Evolutionary conservation across 2,888 invertebrate species (phyloP).

Genomic region (Isoperla grammatica): DNA sequence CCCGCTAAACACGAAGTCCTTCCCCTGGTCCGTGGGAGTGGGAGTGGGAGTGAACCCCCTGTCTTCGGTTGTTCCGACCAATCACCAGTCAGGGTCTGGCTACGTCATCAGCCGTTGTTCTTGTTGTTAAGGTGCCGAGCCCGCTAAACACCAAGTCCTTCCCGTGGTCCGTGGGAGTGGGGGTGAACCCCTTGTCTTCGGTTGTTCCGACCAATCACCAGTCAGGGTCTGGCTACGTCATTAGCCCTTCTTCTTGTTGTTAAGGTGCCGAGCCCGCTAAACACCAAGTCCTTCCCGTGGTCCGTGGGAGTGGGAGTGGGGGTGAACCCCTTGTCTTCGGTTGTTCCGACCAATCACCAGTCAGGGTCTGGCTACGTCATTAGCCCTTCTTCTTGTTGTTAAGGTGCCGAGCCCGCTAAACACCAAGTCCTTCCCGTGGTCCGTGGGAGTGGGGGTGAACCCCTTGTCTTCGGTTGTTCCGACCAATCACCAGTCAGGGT

Average conservation of each 20-base stretch:
- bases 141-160: conserved; percentile 87
- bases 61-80: conserved; percentile 70
- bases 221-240: conserved; percentile 61
- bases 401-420: conserved; percentile 91
- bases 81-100: conserved; percentile 63
- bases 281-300: conserved; percentile 90
- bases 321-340: conserved; percentile 74
- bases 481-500: conserved; percentile 69
- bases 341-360: conserved; percentile 76
- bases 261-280: conserved; percentile 90
- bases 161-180: conserved; percentile 77
- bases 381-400: too few species aligned
- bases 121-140: conserved; percentile 94
- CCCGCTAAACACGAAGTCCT: conserved; percentile 83
- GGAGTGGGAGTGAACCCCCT: conserved; percentile 80
- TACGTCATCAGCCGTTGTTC: too few species aligned
- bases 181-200: conserved; percentile 69
- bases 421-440: conserved; percentile 89
- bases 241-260: too few species aligned
- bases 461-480: conserved; percentile 73
- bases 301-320: too few species aligned
- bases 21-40: conserved; percentile 81
- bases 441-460: conserved; percentile 71
- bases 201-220: conserved; percentile 78
- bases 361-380: too few species aligned